Percentiles rank a stretch among this genome's conserved stretches.
Conservation (phyloP, 92 coral and sea anemone genomes). For the Desmophyllum pertusum region DNA sequence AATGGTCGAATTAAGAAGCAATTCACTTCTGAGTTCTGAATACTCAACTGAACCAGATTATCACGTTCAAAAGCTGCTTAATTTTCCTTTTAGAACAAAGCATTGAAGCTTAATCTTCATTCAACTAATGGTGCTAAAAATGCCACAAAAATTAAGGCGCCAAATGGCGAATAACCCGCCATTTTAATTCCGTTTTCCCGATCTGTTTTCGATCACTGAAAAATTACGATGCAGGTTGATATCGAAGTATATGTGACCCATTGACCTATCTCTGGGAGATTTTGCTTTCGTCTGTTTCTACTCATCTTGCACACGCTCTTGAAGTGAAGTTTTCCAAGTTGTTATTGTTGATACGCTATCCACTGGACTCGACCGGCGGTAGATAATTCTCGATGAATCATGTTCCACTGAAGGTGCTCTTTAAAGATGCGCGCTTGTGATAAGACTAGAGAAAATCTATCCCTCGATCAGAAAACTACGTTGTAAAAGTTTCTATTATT, state of each 20-base stretch:
- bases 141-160: not conserved
- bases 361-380: not conserved
- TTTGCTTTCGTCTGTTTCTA: slow-evolving; percentile 19
- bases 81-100: not conserved
- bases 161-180: no score
- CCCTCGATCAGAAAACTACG: not conserved
- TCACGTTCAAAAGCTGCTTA: not conserved
- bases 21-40: no score
- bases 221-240: not conserved
- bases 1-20: no score
- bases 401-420: not conserved
- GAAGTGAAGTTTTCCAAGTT: not conserved
- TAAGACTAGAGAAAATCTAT: not conserved
- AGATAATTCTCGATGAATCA: slow-evolving; percentile 23
- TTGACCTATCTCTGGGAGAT: not conserved
- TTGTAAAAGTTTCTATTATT: not conserved
- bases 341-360: slow-evolving; percentile 19
- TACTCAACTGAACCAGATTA: not conserved
- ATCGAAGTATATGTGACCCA: not conserved
- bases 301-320: not conserved
- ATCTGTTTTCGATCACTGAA: not conserved
- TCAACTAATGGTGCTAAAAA: not conserved
- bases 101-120: not conserved
- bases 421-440: slow-evolving; percentile 27
- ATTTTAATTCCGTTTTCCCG: not conserved